phyloP scores from a whole-genome alignment of 2,888 invertebrate genomes.

The Argynnis bischoffii region DNA sequence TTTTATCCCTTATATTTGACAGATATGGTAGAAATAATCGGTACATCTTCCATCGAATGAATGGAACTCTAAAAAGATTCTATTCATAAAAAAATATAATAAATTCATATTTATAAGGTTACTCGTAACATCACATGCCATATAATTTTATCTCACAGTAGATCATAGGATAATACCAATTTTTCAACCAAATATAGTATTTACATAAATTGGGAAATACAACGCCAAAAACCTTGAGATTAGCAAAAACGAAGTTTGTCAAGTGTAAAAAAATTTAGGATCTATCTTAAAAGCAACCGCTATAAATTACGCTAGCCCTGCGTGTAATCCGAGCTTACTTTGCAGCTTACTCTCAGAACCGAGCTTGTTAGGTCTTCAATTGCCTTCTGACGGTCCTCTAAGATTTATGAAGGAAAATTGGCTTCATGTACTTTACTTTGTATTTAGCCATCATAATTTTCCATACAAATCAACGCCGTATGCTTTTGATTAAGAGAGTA shows the following conservation, averaged over 20 bases:
- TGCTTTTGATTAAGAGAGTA: not conserved
- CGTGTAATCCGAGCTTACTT: conserved; percentile 32
- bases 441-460: not conserved
- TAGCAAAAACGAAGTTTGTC: conserved; percentile 11
- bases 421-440: conserved; percentile 12
- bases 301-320: conserved; percentile 21
- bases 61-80: too few species aligned
- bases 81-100: too few species aligned
- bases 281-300: conserved; percentile 17
- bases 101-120: too few species aligned
- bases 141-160: not conserved
- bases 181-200: not conserved
- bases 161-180: not conserved
- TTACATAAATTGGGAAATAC: not conserved
- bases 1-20: too few species aligned
- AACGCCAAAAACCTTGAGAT: not conserved
- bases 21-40: too few species aligned
- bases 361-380: conserved; percentile 33
- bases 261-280: conserved; percentile 18
- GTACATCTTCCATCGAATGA: too few species aligned
- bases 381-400: conserved; percentile 25
- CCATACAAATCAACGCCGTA: not conserved
- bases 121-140: too few species aligned
- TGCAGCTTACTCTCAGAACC: conserved; percentile 25
- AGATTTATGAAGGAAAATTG: conserved; percentile 30